Evolutionary conservation across 2,113 vertebrate genomes (phyloP).

Genomic region (Lophochroa leadbeateri): DNA sequence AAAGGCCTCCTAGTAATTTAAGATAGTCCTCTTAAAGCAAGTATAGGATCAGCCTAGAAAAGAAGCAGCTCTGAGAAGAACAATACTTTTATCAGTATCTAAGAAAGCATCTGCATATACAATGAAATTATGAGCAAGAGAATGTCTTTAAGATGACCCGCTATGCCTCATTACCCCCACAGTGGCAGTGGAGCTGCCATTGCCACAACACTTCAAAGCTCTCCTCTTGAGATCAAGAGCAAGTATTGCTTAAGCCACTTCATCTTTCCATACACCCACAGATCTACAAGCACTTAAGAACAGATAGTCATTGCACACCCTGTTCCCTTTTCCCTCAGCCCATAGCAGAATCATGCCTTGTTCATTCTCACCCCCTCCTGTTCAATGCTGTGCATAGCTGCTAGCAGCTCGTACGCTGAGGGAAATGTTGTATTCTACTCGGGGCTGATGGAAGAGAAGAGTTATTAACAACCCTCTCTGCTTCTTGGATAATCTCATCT

Average conservation of each 20-base stretch:
- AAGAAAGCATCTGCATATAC: background rate
- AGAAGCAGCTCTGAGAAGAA: background rate
- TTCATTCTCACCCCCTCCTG: background rate
- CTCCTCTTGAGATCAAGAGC: background rate
- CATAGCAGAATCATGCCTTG: background rate
- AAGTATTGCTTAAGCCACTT: background rate
- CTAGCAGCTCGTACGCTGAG: background rate
- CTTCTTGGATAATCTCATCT: background rate
- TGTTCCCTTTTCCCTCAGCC: background rate
- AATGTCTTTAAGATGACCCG: background rate
- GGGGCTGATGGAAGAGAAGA: background rate
- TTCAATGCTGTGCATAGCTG: background rate
- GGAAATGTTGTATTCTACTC: background rate
- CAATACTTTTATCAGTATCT: background rate
- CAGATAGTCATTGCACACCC: background rate
- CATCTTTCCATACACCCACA: background rate
- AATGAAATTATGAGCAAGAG: background rate
- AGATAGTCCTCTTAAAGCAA: background rate
- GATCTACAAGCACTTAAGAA: background rate
- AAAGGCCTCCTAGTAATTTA: background rate
- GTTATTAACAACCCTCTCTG: background rate
- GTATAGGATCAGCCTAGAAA: background rate
- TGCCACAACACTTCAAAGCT: background rate
- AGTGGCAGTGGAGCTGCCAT: background rate
- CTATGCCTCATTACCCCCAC: background rate